A percentile compares a stretch with the other conserved stretches of the same genome.
phyloP scores from a whole-genome alignment of 2,888 invertebrate genomes.

The Muschampia staudingeri region DNA sequence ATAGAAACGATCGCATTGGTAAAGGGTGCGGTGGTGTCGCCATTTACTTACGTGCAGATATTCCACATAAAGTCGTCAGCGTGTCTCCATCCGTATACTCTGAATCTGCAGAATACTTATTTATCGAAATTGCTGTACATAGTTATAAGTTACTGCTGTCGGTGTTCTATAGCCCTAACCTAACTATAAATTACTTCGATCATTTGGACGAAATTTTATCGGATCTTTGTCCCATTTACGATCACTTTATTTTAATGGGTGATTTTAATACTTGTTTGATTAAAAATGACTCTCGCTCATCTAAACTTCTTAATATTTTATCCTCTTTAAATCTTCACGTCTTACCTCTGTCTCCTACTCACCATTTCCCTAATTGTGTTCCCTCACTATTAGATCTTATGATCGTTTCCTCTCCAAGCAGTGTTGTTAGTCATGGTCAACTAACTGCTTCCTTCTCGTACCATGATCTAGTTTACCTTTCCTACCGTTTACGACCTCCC shows the following conservation, averaged over 20 bases:
- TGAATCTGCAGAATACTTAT: not conserved
- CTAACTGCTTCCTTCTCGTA: too few species aligned
- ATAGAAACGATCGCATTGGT: not conserved
- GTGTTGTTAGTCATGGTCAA: too few species aligned
- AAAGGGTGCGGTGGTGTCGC: slow-evolving; percentile 11
- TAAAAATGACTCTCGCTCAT: not conserved
- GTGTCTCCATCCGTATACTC: not conserved
- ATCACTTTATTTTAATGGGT: too few species aligned
- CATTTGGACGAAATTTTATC: not conserved
- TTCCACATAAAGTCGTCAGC: not conserved
- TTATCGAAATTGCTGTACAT: not conserved
- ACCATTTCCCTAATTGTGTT: too few species aligned
- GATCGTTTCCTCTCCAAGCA: too few species aligned
- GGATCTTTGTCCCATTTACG: too few species aligned
- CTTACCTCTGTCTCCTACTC: too few species aligned
- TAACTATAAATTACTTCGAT: not conserved
- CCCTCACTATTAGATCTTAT: too few species aligned
- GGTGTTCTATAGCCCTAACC: slow-evolving; percentile 14
- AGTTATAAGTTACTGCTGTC: not conserved
- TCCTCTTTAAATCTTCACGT: not conserved
- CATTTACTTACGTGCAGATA: not conserved
- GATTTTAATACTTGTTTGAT: not conserved
- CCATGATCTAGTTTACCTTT: too few species aligned
- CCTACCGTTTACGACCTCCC: not conserved
- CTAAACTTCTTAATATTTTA: not conserved